These are phyloP conservation scores for Chromobotia macracanthus DNA, from an alignment of 2,797 vertebrate species.

Conservation along the genomic window DNA sequence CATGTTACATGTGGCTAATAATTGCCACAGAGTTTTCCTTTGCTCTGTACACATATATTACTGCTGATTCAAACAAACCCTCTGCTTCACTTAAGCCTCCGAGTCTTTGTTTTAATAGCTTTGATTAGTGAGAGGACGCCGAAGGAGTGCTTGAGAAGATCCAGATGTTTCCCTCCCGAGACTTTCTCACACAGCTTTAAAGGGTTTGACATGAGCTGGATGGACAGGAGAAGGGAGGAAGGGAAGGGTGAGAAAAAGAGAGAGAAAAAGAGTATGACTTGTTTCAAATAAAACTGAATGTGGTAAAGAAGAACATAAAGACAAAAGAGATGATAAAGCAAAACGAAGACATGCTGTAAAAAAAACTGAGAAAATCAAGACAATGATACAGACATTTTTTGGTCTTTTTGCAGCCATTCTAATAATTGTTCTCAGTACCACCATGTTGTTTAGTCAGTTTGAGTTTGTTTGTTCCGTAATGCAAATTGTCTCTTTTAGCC, in stretches of 20 bases:
- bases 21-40: constrained; percentile 47
- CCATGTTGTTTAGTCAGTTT: not conserved
- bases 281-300: constrained; percentile 20
- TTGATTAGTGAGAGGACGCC: constrained; percentile 58
- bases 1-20: constrained; percentile 48
- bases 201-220: constrained; percentile 43
- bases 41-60: constrained; percentile 43
- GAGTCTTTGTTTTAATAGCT: constrained; percentile 59
- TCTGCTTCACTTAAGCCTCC: constrained; percentile 33
- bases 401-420: too few species aligned
- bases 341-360: constrained; percentile 7
- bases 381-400: not conserved
- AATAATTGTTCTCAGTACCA: not conserved
- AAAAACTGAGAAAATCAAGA: not conserved
- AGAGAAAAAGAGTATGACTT: not conserved
- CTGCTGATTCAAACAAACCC: constrained; percentile 42
- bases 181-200: constrained; percentile 43
- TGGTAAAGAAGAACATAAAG: constrained; percentile 16
- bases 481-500: not conserved
- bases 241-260: not conserved
- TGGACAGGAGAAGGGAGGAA: constrained; percentile 25
- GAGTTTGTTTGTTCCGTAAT: not conserved
- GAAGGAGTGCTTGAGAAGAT: constrained; percentile 57
- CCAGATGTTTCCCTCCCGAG: constrained; percentile 58
- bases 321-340: constrained; percentile 2